Percentiles rank a stretch among this genome's conserved stretches.
Conservation (phyloP, 2,113 vertebrate genomes). For the Limnothrissa miodon region DNA sequence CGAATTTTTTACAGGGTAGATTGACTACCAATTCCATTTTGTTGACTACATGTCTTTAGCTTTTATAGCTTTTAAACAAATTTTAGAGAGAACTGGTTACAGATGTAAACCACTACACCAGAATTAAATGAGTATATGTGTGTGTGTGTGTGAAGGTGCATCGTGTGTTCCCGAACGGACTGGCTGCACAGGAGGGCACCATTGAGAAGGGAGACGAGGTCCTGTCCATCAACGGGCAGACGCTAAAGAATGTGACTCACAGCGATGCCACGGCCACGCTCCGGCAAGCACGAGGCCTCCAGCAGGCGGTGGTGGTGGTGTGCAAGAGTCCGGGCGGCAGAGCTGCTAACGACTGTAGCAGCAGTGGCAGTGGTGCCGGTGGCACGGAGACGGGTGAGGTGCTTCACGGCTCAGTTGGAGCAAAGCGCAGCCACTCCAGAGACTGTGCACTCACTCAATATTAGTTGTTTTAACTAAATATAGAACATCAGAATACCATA, state of each 20-base stretch:
- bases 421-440: background rate
- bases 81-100: no score
- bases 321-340: constrained; percentile 60
- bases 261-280: constrained; percentile 77
- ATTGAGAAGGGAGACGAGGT: constrained; percentile 91
- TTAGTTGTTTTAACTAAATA: background rate
- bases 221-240: constrained; percentile 92
- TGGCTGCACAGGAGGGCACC: constrained; percentile 90
- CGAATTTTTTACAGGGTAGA: no score
- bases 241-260: constrained; percentile 80
- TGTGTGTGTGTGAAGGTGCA: constrained; percentile 78
- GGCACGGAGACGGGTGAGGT: constrained; percentile 31
- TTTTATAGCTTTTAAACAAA: no score
- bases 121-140: background rate
- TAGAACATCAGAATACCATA: background rate
- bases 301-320: constrained; percentile 85
- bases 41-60: no score
- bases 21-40: no score
- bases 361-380: constrained; percentile 15
- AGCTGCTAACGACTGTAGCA: constrained; percentile 28
- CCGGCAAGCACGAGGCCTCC: constrained; percentile 79
- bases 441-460: background rate
- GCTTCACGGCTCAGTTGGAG: constrained; percentile 44
- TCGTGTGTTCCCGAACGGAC: constrained; percentile 83
- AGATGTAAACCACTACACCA: background rate